Percentiles rank a stretch among this genome's conserved stretches.
phyloP scores from a whole-genome alignment of 2,888 invertebrate genomes.

The Nemapogon koenigi region DNA sequence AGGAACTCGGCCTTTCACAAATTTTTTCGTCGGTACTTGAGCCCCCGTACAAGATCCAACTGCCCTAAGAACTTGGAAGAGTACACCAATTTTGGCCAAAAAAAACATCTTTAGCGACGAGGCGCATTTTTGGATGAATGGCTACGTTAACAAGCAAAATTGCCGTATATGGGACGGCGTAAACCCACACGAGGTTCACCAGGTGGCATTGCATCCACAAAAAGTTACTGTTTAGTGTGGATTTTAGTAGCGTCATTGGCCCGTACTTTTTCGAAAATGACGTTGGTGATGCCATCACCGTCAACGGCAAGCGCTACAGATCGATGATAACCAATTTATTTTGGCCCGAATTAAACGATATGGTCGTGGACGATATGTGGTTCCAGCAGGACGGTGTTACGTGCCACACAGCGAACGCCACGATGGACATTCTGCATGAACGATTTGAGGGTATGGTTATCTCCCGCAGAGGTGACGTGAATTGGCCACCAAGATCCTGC shows the following conservation, averaged over 20 bases:
- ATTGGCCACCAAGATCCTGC: slow-evolving; percentile 1
- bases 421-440: slow-evolving; percentile 21
- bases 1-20: neutral
- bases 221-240: slow-evolving; percentile 16
- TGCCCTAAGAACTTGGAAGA: too few relatives aligned
- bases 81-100: too few relatives aligned
- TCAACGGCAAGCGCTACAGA: slow-evolving; percentile 24
- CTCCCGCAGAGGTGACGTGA: neutral
- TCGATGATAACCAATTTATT: slow-evolving; percentile 23
- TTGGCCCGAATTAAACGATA: slow-evolving; percentile 18
- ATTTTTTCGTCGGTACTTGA: neutral
- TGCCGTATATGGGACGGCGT: slow-evolving; percentile 20
- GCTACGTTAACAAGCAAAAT: slow-evolving; percentile 30
- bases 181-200: slow-evolving; percentile 19
- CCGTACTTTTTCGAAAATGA: slow-evolving; percentile 28
- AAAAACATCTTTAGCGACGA: slow-evolving; percentile 22
- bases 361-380: slow-evolving; percentile 18
- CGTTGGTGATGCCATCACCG: slow-evolving; percentile 22
- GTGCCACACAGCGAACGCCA: slow-evolving; percentile 21
- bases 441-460: slow-evolving; percentile 15
- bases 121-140: slow-evolving; percentile 23
- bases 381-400: slow-evolving; percentile 23
- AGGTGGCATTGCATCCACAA: slow-evolving; percentile 1
- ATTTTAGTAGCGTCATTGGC: slow-evolving; percentile 26
- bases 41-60: neutral